Base-by-base conservation (phyloP, 2,113 vertebrate genomes). In the Sebastes schlegelii region DNA sequence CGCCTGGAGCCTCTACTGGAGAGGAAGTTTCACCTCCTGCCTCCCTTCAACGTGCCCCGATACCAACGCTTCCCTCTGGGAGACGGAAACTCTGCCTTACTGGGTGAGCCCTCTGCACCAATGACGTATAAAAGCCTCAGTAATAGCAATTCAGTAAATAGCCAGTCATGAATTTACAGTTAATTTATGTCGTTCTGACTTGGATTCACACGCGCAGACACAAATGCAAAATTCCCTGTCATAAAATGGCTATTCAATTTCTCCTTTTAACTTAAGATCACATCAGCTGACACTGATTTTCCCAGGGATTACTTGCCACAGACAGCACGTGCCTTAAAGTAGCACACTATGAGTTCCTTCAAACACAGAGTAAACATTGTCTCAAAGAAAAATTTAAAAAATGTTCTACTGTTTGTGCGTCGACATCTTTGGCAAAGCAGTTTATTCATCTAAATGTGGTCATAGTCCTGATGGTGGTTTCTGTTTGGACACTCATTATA, bases 51-150 rank as follows among this genome's bases (percentile, higher is more conserved):
- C 0, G 95, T 98, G 45, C 96, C 97, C 43, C 97, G 97, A 43
- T 99, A 99, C 91, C 97, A 98, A 89, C 97, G 97, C 75, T 98
- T 97, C 74, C 97, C 97, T 0, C 90, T 98, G 86, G 97, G 97
- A 55, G 97, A 98, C 0, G 97, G 97, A 49, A 96, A 96, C 14
- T 98, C 98, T 0, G 94, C 96, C 52, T 93, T 97, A 16, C 90
- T 99, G 89, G 97, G 98, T 99, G 95, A 90, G 95, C 40, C 57
- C 17, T 57, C 54, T 16, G 21, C 43, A 74, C 54, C 1, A 9
- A 57, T 43, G 40, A 68, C 46, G 6, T 9, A 55, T 61, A 43
- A 58, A 83, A 65, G 43, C 42, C 9, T 60, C n/a, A 58, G 45
- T 58, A 0, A 42, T 43, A 11, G 52, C 9, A 23, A n/a, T 19